These are phyloP conservation scores for Ceuthmochares aereus DNA, from an alignment of 2,113 vertebrate species.

Conservation along the genomic window DNA sequence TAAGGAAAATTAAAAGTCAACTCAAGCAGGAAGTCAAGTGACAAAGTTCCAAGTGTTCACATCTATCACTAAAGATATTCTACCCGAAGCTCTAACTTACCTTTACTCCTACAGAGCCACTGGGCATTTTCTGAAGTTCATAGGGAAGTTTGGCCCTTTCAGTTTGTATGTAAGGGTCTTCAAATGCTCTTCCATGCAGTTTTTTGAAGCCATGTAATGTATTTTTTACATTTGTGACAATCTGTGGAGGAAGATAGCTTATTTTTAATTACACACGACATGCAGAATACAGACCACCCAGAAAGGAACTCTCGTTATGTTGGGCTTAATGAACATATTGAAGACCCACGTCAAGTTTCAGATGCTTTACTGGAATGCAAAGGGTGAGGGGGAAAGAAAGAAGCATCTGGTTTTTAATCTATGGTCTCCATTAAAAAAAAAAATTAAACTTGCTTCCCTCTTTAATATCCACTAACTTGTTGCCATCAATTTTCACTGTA, in stretches of 20 bases:
- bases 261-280: not conserved
- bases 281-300: not conserved
- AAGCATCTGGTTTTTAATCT: not conserved
- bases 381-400: not conserved
- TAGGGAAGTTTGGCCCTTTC: slow-evolving; percentile 90
- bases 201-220: slow-evolving; percentile 94
- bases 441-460: not conserved
- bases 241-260: slow-evolving; percentile 72
- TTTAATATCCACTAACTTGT: not conserved
- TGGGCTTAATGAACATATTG: not conserved
- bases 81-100: slow-evolving; percentile 63
- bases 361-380: not conserved
- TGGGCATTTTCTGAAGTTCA: slow-evolving; percentile 89
- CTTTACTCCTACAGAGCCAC: slow-evolving; percentile 90
- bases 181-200: slow-evolving; percentile 90
- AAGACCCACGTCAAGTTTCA: not conserved
- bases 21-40: not conserved
- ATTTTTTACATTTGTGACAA: slow-evolving; percentile 94
- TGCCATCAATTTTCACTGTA: not conserved
- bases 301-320: not conserved
- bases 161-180: slow-evolving; percentile 89
- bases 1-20: not conserved
- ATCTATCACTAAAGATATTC: accelerated
- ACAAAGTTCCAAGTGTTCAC: not conserved
- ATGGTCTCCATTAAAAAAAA: not conserved